A percentile compares a stretch with the other conserved stretches of the same genome.
phyloP scores from a whole-genome alignment of 2,888 invertebrate genomes.

The Monochamus alternatus region DNA sequence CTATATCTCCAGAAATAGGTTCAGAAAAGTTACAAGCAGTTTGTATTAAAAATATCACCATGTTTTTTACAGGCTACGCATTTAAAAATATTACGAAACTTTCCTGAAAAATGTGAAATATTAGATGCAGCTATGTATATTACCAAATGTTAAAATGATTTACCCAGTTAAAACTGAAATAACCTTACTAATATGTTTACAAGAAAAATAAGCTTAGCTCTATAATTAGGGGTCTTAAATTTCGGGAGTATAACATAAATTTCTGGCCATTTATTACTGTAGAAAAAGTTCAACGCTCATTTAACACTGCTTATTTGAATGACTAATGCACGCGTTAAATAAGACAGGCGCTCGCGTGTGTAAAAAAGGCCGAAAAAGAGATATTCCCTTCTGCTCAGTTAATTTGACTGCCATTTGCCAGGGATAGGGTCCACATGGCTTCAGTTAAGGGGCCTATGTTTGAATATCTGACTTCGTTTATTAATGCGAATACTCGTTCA shows the following conservation, averaged over 20 bases:
- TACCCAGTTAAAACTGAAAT: background rate
- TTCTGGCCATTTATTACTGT: slow-evolving; percentile 16
- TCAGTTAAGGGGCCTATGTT: background rate
- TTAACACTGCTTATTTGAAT: slow-evolving; percentile 20
- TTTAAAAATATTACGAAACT: too few species aligned
- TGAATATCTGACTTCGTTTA: too few species aligned
- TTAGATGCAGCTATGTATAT: too few species aligned
- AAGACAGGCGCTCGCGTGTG: slow-evolving; percentile 22
- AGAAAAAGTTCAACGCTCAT: slow-evolving; percentile 15
- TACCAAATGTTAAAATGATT: too few species aligned
- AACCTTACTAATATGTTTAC: background rate
- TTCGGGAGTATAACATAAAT: slow-evolving; percentile 21
- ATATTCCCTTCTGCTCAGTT: slow-evolving; percentile 40
- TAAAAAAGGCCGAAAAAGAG: slow-evolving; percentile 30
- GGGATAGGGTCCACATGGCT: slow-evolving; percentile 46
- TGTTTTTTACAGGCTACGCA: too few species aligned
- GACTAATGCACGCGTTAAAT: slow-evolving; percentile 27
- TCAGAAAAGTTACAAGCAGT: too few species aligned
- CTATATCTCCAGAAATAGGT: too few species aligned
- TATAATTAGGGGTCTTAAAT: slow-evolving; percentile 10
- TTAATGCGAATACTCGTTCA: too few species aligned
- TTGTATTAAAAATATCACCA: too few species aligned
- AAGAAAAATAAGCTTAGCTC: background rate
- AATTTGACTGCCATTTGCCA: slow-evolving; percentile 48
- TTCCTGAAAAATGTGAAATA: too few species aligned